phyloP scores from a whole-genome alignment of 2,113 vertebrate species.

The Ceuthmochares aereus region DNA sequence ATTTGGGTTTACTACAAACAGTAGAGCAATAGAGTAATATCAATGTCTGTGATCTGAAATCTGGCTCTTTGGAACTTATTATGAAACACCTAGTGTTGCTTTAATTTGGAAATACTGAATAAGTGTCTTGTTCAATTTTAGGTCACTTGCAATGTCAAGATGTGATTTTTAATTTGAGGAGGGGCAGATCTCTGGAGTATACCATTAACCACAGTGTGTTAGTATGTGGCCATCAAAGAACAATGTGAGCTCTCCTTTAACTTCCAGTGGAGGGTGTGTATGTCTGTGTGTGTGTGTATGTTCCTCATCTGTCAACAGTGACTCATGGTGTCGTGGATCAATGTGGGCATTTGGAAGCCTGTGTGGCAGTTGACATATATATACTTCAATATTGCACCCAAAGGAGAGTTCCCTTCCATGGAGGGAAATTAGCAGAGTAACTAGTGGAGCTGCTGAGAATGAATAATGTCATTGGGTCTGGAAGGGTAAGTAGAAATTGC shows the following conservation, averaged over 20 bases:
- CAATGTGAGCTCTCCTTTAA: slow-evolving; percentile 38
- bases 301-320: slow-evolving; percentile 56
- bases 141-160: not conserved
- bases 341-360: slow-evolving; percentile 51
- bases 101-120: slow-evolving; percentile 42
- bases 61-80: not conserved
- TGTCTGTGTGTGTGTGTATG: not conserved
- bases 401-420: slow-evolving; percentile 10
- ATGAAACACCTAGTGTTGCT: not conserved
- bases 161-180: not conserved
- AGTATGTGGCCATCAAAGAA: slow-evolving; percentile 17
- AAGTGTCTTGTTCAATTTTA: slow-evolving; percentile 30
- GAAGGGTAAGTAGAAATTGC: slow-evolving; percentile 32
- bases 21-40: not conserved
- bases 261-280: not conserved
- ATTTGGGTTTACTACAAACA: not conserved
- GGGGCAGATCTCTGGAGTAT: not conserved
- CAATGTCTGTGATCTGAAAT: not conserved
- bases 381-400: slow-evolving; percentile 45
- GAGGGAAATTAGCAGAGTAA: slow-evolving; percentile 28
- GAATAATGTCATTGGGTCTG: slow-evolving; percentile 44
- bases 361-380: slow-evolving; percentile 8
- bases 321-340: slow-evolving; percentile 38
- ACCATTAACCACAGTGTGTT: not conserved
- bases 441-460: not conserved